These are phyloP conservation scores for Chelonia mydas DNA, from an alignment of 2,797 vertebrate species.

Conservation along the genomic window DNA sequence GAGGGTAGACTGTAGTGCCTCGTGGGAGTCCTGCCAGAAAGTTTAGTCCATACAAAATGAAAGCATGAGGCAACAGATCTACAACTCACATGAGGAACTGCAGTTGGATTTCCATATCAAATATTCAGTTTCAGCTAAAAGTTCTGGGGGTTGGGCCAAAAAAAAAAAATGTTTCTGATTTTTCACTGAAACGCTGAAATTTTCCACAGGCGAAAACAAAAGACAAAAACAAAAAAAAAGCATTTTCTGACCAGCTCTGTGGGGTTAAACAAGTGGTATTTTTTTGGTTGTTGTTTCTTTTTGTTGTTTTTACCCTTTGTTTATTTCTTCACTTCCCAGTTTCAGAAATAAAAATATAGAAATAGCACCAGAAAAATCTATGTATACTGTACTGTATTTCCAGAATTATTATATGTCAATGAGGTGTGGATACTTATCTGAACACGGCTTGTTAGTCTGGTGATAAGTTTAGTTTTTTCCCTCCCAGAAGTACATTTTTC, in stretches of 20 bases:
- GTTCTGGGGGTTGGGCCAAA: neutral
- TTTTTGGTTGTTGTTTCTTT: neutral
- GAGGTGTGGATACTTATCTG: neutral
- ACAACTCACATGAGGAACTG: neutral
- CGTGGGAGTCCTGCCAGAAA: neutral
- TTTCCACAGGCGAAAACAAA: neutral
- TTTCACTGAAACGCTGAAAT: neutral
- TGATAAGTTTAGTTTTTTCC: neutral
- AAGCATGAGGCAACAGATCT: neutral
- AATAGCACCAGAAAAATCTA: neutral
- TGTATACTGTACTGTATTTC: neutral
- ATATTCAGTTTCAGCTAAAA: neutral
- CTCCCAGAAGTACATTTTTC: neutral
- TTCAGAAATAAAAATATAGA: neutral
- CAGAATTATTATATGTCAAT: neutral
- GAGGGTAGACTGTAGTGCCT: neutral
- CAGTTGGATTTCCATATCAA: neutral
- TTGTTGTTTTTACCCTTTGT: neutral
- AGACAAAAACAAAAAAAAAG: neutral
- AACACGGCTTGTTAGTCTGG: neutral
- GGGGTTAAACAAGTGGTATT: neutral
- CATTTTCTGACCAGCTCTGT: neutral
- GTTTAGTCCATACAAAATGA: neutral
- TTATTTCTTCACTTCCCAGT: neutral
- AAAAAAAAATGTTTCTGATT: neutral